Base-by-base conservation (phyloP, 1,140 invertebrate genomes). In the Solen grandis region DNA sequence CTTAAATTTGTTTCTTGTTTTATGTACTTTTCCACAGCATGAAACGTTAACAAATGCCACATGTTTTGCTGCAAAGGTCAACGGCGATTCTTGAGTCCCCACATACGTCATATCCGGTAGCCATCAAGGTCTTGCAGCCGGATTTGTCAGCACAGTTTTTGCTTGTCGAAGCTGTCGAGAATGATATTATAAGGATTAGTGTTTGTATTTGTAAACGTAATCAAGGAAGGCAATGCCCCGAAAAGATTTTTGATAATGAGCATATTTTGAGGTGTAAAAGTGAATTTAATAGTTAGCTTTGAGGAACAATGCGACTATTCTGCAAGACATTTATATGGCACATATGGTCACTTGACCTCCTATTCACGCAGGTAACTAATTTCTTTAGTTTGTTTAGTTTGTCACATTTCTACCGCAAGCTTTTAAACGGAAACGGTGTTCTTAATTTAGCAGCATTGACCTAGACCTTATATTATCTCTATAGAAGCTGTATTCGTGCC, bases 71-170 rank as follows among this genome's bases (percentile, higher is more conserved):
- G 33, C 75, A 78, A 22, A 78, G 52, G 25, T 78, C 63, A 41
- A 78, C 75, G 16, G 75, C 63, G 46, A 68, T 57, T n/a, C 29
- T 38, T 25, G 75, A 46, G 25, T 78, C 65, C 1, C 31, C 60
- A 36, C 75, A 78, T 33, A 78, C 75, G 63, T 78, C 75, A 69
- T 59, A 78, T 46, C 75, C 75, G 33, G 75, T 78, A 22, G 50
- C 19, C 27, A 69, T 22, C 35, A 78, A 46, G 5, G 46, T 54
- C 1, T 31, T 29, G 35, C 75, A 78, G 19, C 52, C 41, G 22
- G 29, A 4, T 33, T 78, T 60, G 65, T 78, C 75, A 27, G 33
- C 50, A 50, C 75, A 78, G 19, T 8, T 38, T 31, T 36, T 62
- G 1, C 63, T 38, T 25, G 63, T 41, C 0, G 63, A 57, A n/a